Conservation (phyloP, 2,797 vertebrate genomes). For the Cygnus olor region DNA sequence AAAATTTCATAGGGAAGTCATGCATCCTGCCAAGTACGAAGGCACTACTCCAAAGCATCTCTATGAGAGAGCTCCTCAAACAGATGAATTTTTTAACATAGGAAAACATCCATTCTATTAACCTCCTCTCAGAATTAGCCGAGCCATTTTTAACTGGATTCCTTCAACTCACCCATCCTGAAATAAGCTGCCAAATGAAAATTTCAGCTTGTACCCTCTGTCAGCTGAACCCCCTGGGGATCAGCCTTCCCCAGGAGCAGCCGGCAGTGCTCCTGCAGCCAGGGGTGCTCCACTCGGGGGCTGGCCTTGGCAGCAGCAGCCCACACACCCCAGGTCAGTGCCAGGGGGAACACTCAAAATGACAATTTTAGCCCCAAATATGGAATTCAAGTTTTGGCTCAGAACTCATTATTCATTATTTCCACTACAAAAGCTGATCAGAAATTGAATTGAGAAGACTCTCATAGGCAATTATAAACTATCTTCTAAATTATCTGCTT, state of each 20-base stretch:
- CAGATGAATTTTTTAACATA: not conserved
- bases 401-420: not conserved
- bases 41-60: conserved; percentile 19
- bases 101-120: not conserved
- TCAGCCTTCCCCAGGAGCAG: rapidly evolving
- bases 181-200: conserved; percentile 37
- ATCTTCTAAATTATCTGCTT: not conserved
- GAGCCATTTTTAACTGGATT: conserved; percentile 40
- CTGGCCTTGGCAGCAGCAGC: not conserved
- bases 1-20: not conserved
- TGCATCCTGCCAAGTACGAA: conserved; percentile 13
- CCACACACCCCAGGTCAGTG: too few relatives aligned
- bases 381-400: not conserved
- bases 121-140: conserved; percentile 9
- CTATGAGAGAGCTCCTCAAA: not conserved
- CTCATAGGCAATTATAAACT: not conserved
- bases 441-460: not conserved
- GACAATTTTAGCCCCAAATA: not conserved
- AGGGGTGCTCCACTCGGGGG: not conserved
- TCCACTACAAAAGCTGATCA: not conserved
- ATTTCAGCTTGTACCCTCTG: not conserved
- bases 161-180: not conserved
- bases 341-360: not conserved
- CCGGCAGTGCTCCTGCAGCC: not conserved
- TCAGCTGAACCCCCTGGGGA: not conserved